Conservation (phyloP, 2,113 vertebrate species). For the Dipodomys stephensi region DNA sequence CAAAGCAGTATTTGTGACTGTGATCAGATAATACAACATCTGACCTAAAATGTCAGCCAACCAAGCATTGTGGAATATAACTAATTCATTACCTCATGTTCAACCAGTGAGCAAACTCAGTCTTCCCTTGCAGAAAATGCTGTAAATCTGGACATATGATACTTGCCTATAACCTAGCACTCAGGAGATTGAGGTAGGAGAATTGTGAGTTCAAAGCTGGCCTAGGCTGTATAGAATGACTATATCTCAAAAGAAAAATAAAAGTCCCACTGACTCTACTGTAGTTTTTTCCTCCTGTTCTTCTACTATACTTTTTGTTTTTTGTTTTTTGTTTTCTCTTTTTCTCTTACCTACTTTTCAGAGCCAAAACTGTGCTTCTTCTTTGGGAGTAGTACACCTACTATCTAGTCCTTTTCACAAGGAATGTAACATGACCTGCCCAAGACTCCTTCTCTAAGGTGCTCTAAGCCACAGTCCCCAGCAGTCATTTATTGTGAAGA, state of each 20-base stretch:
- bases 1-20: not conserved
- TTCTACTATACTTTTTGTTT: not conserved
- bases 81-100: not conserved
- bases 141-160: no score
- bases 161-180: not conserved
- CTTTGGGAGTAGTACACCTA: not conserved
- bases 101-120: not conserved
- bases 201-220: not conserved
- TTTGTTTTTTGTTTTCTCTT: not conserved
- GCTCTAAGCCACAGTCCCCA: not conserved
- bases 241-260: not conserved
- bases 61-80: not conserved
- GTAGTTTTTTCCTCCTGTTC: not conserved
- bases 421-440: not conserved
- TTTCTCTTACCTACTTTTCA: not conserved
- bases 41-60: not conserved
- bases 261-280: not conserved
- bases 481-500: not conserved
- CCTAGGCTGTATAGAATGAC: no score
- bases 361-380: not conserved
- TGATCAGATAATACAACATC: not conserved
- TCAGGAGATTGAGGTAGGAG: not conserved
- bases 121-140: not conserved
- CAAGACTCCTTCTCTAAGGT: not conserved
- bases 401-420: not conserved